phyloP scores from a whole-genome alignment of 2,797 vertebrate genomes.

The Phyllotis vaccarum region DNA sequence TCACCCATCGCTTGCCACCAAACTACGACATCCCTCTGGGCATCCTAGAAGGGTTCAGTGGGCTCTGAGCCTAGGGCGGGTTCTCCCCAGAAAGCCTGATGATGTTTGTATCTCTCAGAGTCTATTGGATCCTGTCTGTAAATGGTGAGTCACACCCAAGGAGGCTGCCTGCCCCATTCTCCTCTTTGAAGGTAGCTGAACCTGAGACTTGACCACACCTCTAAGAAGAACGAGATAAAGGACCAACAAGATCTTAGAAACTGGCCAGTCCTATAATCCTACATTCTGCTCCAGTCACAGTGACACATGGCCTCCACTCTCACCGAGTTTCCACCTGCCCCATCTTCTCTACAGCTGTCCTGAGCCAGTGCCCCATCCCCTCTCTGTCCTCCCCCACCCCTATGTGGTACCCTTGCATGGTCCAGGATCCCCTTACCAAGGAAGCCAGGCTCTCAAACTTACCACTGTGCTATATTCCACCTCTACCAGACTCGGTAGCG shows the following conservation, averaged over 20 bases:
- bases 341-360: not conserved
- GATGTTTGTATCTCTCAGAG: not conserved
- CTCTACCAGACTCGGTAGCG: rapidly evolving
- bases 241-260: too few relatives aligned
- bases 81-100: not conserved
- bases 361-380: not conserved
- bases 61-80: not conserved
- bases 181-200: not conserved
- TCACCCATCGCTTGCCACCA: too few relatives aligned
- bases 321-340: not conserved
- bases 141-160: not conserved
- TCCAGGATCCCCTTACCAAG: rapidly evolving
- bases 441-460: not conserved
- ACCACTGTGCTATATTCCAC: slow-evolving; percentile 67
- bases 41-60: not conserved
- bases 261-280: too few relatives aligned
- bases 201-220: not conserved
- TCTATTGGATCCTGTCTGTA: not conserved
- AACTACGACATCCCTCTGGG: not conserved
- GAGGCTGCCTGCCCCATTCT: not conserved
- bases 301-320: not conserved
- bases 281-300: not conserved
- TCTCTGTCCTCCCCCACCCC: not conserved
- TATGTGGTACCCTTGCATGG: rapidly evolving
- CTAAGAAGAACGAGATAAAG: not conserved